Conservation (phyloP, 2,113 vertebrate species). For the Clarias batrachus region DNA sequence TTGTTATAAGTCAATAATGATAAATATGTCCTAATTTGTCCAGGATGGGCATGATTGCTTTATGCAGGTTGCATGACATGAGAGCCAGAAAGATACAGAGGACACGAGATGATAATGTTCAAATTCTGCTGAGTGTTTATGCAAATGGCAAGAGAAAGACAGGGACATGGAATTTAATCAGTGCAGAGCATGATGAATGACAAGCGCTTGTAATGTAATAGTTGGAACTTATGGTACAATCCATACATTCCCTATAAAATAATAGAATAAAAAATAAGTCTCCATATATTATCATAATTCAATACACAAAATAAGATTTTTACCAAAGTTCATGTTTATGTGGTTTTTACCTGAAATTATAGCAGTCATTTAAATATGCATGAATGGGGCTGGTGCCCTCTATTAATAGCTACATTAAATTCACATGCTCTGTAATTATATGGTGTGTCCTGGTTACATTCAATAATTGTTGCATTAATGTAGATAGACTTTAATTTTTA, state of each 20-base stretch:
- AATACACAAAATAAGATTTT: not conserved
- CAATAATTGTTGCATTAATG: not conserved
- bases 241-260: not conserved
- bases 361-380: not conserved
- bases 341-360: not conserved
- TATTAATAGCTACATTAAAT: conserved; percentile 64
- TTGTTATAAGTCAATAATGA: conserved; percentile 1
- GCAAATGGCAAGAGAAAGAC: conserved; percentile 58
- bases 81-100: conserved; percentile 42
- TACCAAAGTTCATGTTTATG: not conserved
- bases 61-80: conserved; percentile 18
- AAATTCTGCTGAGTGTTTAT: conserved; percentile 60
- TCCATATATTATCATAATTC: not conserved
- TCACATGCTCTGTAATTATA: conserved; percentile 22
- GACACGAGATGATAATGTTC: conserved; percentile 57
- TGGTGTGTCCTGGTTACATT: not conserved
- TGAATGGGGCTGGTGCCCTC: not conserved
- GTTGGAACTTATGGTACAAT: conserved; percentile 46
- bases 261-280: not conserved
- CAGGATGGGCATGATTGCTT: conserved; percentile 44
- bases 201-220: conserved; percentile 40
- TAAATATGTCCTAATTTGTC: conserved; percentile 17
- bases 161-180: conserved; percentile 62
- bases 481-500: not conserved
- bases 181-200: conserved; percentile 57